A percentile compares a stretch with the other conserved stretches of the same genome.
These are phyloP conservation scores for Sebastes oblongus DNA, from an alignment of 2,797 vertebrate species.

Conservation along the genomic window DNA sequence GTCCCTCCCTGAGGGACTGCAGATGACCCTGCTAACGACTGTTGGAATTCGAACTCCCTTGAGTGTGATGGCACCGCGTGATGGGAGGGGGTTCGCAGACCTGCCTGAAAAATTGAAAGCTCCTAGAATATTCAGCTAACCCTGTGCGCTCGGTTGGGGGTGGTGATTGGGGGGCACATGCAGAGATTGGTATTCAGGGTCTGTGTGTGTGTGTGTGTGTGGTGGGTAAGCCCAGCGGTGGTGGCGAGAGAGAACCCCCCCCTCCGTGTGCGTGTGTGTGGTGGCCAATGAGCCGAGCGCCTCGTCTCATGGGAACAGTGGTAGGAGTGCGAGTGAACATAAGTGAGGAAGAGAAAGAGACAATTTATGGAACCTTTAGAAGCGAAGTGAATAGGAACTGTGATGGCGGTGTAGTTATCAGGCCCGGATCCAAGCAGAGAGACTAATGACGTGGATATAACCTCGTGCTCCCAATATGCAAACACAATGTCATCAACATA, in stretches of 20 bases:
- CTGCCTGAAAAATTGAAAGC: slow-evolving; percentile 79
- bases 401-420: slow-evolving; percentile 44
- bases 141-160: slow-evolving; percentile 61
- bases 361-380: slow-evolving; percentile 69
- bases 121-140: slow-evolving; percentile 75
- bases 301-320: slow-evolving; percentile 57
- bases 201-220: slow-evolving; percentile 38
- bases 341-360: slow-evolving; percentile 43
- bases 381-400: slow-evolving; percentile 42
- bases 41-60: slow-evolving; percentile 69
- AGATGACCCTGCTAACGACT: slow-evolving; percentile 78
- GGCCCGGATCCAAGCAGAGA: slow-evolving; percentile 67
- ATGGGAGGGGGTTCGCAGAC: slow-evolving; percentile 68
- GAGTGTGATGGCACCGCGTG: slow-evolving; percentile 61
- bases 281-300: slow-evolving; percentile 67
- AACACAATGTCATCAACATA: slow-evolving; percentile 65
- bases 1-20: slow-evolving; percentile 66
- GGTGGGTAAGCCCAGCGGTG: slow-evolving; percentile 63
- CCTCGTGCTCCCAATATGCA: slow-evolving; percentile 65
- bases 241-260: slow-evolving; percentile 38
- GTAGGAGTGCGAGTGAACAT: slow-evolving; percentile 37
- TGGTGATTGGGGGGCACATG: slow-evolving; percentile 26
- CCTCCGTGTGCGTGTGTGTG: slow-evolving; percentile 42
- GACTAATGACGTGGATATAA: slow-evolving; percentile 68
- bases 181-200: slow-evolving; percentile 65